Evolutionary conservation across 2,888 invertebrate genomes (phyloP).

Genomic region (Lasioglossum pauxillum): DNA sequence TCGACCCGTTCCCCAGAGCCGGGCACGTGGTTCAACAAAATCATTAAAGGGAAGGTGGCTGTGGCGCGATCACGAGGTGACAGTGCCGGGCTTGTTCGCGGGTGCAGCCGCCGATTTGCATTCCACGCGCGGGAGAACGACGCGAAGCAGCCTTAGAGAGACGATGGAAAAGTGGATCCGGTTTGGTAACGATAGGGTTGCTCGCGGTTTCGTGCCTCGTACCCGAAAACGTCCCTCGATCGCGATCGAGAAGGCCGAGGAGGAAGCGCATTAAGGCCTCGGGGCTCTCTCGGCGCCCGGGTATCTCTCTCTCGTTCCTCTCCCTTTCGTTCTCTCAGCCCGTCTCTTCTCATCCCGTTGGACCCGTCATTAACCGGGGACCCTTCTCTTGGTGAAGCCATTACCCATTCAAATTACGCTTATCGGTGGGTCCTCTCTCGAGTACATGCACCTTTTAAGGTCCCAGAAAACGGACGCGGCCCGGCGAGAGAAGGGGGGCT

Average conservation of each 20-base stretch:
- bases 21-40: constrained; percentile 35
- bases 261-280: constrained; percentile 50
- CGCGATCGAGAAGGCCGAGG: constrained; percentile 50
- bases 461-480: constrained; percentile 64
- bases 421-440: constrained; percentile 74
- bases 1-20: neutral
- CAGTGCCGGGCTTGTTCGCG: neutral
- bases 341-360: constrained; percentile 43
- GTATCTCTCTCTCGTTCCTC: constrained; percentile 41
- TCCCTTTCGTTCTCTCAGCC: neutral
- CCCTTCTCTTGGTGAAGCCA: constrained; percentile 74
- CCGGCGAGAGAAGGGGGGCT: constrained; percentile 22
- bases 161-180: constrained; percentile 52
- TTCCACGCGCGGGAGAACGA: constrained; percentile 9
- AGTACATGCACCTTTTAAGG: constrained; percentile 75
- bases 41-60: constrained; percentile 23
- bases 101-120: constrained; percentile 16
- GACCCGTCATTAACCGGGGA: constrained; percentile 73
- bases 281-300: constrained; percentile 60
- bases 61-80: constrained; percentile 11
- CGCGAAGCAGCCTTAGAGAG: neutral
- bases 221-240: constrained; percentile 62
- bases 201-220: constrained; percentile 54
- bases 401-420: constrained; percentile 81
- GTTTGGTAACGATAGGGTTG: constrained; percentile 43